Evolutionary conservation across 2,113 vertebrate genomes (phyloP).

Genomic region (Apaloderma vittatum): DNA sequence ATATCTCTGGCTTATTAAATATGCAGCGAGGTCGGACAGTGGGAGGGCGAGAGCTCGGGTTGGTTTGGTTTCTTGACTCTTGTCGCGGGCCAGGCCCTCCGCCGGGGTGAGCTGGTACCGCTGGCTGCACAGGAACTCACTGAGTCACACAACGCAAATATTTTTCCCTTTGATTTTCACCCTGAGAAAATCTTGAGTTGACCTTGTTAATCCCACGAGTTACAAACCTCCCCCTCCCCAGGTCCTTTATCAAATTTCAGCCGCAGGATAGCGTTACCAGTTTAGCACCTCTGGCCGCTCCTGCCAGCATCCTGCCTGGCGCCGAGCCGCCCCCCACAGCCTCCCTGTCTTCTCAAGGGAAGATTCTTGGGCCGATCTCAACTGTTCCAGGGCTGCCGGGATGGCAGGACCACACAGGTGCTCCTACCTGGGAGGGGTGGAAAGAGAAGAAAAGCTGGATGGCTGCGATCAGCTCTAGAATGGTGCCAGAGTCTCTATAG

Average conservation of each 20-base stretch:
- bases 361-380: background rate
- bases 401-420: fast-evolving
- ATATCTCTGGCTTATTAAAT: fast-evolving
- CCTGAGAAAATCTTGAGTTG: constrained; percentile 43
- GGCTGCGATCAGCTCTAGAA: fast-evolving
- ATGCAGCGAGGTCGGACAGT: fast-evolving
- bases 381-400: background rate
- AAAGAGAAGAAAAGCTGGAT: background rate
- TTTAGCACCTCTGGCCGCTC: background rate
- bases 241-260: constrained; percentile 9
- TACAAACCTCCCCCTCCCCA: background rate
- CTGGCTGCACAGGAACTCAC: constrained; percentile 26
- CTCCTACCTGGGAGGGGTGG: background rate
- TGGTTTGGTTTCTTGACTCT: background rate
- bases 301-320: constrained; percentile 65
- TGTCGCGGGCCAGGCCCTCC: fast-evolving
- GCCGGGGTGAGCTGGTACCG: background rate
- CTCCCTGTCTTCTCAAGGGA: background rate
- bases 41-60: background rate
- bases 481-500: fast-evolving
- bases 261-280: background rate
- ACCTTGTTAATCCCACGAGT: constrained; percentile 24
- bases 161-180: constrained; percentile 62
- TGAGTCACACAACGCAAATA: constrained; percentile 62
- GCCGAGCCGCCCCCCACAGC: fast-evolving